Conservation (phyloP, 2,888 invertebrate genomes). For the Cryptocephalus moraei region DNA sequence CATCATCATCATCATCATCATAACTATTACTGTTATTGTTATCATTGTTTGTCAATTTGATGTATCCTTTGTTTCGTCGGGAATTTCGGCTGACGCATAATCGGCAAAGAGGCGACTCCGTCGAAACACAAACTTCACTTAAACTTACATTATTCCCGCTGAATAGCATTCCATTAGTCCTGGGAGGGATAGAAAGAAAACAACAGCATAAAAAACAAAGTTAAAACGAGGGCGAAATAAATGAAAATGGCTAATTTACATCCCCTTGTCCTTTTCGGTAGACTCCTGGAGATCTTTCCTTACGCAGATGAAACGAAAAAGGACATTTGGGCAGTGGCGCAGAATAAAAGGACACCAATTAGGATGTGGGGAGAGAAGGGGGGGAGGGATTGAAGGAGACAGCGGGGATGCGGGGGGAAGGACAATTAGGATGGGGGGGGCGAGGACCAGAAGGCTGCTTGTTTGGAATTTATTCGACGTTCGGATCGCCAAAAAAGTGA, state of each 20-base stretch:
- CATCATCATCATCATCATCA: too few relatives aligned
- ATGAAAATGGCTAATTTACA: constrained; percentile 38
- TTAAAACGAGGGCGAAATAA: constrained; percentile 34
- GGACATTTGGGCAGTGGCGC: constrained; percentile 6
- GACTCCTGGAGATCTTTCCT: constrained; percentile 10
- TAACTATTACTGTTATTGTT: too few relatives aligned
- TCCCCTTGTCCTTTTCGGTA: constrained; percentile 29
- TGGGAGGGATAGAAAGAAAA: constrained; percentile 22
- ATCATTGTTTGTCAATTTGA: too few relatives aligned
- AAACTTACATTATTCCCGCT: constrained; percentile 32
- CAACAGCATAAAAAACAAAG: constrained; percentile 27
- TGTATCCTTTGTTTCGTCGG: too few relatives aligned
- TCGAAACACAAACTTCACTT: constrained; percentile 32
- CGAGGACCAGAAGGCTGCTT: too few relatives aligned
- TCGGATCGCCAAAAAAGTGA: too few relatives aligned
- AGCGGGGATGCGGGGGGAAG: too few relatives aligned
- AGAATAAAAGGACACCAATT: not conserved
- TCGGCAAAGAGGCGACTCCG: constrained; percentile 2
- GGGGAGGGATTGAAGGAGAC: too few relatives aligned
- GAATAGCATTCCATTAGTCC: constrained; percentile 34
- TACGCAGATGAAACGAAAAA: constrained; percentile 12
- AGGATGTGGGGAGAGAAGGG: too few relatives aligned
- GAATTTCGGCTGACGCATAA: not conserved
- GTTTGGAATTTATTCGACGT: too few relatives aligned
- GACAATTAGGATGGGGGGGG: too few relatives aligned